These are phyloP conservation scores for Pelodiscus sinensis DNA, from an alignment of 2,113 vertebrate species.

Conservation along the genomic window DNA sequence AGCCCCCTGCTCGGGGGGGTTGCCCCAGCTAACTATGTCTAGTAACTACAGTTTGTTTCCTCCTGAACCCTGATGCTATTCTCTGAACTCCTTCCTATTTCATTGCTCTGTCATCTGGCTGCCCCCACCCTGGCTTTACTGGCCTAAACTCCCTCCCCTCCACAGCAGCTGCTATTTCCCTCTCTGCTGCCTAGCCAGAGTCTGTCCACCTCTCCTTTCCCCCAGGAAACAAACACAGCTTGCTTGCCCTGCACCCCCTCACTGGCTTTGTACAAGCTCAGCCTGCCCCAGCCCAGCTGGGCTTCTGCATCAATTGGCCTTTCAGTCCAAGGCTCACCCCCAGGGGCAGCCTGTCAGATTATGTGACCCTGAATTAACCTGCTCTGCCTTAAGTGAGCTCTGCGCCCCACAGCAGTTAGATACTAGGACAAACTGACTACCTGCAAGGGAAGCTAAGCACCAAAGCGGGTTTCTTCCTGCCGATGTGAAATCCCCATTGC, in stretches of 20 bases:
- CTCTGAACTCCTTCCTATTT: not conserved
- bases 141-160: not conserved
- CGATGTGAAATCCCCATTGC: not conserved
- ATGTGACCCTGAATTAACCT: not conserved
- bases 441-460: no score
- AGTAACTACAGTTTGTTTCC: not conserved
- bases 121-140: not conserved
- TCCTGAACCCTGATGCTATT: not conserved
- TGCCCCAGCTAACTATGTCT: not conserved
- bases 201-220: not conserved
- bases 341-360: not conserved
- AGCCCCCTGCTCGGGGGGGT: not conserved
- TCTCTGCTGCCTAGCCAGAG: not conserved
- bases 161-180: not conserved
- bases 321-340: no score
- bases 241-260: not conserved
- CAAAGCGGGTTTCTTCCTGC: not conserved
- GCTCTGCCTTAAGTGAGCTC: not conserved
- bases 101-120: not conserved
- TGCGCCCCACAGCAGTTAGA: not conserved
- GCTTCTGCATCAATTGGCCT: not conserved
- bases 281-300: not conserved
- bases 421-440: not conserved
- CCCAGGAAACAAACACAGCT: not conserved
- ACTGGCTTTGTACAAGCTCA: not conserved